These are phyloP conservation scores for Epinotia bilunana DNA, from an alignment of 2,888 invertebrate genomes.

Conservation along the genomic window DNA sequence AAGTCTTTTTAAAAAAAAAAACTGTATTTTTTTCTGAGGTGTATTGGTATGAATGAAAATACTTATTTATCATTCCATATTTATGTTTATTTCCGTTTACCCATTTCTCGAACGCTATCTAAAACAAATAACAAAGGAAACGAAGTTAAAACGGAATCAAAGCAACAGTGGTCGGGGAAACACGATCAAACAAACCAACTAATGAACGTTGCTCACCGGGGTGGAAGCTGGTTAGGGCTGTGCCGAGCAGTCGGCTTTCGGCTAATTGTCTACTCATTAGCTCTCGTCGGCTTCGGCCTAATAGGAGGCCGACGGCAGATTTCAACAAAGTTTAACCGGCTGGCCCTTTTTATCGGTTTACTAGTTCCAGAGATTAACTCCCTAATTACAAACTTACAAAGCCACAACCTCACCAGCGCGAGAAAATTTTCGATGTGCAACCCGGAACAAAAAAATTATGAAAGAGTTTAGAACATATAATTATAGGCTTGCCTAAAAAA, in stretches of 20 bases:
- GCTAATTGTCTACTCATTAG: constrained; percentile 1
- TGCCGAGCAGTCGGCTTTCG: constrained; percentile 6
- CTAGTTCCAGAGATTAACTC: no score
- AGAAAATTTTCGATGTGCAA: no score
- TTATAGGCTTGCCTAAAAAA: no score
- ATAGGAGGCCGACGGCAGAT: no score
- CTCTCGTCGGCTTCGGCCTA: neutral
- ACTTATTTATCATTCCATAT: neutral
- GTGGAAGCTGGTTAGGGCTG: constrained; percentile 20
- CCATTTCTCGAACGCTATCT: constrained; percentile 10
- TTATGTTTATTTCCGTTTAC: neutral
- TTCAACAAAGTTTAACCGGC: neutral
- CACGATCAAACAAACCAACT: constrained; percentile 15
- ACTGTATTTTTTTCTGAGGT: neutral
- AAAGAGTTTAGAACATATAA: no score
- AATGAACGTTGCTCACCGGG: constrained; percentile 21
- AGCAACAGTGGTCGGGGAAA: constrained; percentile 21
- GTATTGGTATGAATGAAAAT: neutral
- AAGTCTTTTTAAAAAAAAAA: no score
- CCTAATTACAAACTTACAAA: no score
- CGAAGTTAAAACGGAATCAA: constrained; percentile 34
- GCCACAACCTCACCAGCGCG: no score
- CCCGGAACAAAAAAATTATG: no score
- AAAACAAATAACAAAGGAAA: constrained; percentile 26
- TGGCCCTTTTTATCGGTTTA: no score